phyloP scores from a whole-genome alignment of 2,113 vertebrate species.

The Hyla sarda region DNA sequence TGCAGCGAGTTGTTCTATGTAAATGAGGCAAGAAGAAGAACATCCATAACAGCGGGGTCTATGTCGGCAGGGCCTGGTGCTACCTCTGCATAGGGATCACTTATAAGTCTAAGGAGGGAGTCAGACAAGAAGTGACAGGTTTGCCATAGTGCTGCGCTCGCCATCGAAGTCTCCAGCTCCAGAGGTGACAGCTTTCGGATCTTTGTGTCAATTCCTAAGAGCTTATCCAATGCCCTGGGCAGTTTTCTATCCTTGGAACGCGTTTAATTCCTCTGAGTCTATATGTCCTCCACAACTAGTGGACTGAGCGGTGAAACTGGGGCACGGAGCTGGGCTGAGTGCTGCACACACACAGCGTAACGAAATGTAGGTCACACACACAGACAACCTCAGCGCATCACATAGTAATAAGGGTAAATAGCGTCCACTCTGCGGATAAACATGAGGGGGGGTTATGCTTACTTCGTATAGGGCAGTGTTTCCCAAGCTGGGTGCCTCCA shows the following conservation, averaged over 20 bases:
- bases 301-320: conserved; percentile 47
- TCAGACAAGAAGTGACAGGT: conserved; percentile 47
- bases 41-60: background rate
- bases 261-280: conserved; percentile 52
- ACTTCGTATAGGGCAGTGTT: too few species aligned
- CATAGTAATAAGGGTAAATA: background rate
- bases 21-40: background rate
- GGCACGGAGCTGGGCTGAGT: conserved; percentile 10
- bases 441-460: background rate
- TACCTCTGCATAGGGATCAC: conserved; percentile 34
- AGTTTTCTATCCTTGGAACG: conserved; percentile 55
- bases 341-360: conserved; percentile 1
- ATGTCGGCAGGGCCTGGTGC: background rate
- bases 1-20: conserved; percentile 18
- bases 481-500: too few species aligned
- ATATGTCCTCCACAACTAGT: conserved; percentile 42
- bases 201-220: conserved; percentile 50
- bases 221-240: conserved; percentile 55
- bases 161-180: conserved; percentile 7
- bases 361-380: conserved; percentile 40
- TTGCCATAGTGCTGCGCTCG: background rate
- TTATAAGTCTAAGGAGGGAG: conserved; percentile 31
- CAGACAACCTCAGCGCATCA: too few species aligned
- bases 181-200: conserved; percentile 54
- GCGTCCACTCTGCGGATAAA: background rate